These are phyloP conservation scores for Lepas anatifera DNA, from an alignment of 2,888 invertebrate species.

Conservation along the genomic window DNA sequence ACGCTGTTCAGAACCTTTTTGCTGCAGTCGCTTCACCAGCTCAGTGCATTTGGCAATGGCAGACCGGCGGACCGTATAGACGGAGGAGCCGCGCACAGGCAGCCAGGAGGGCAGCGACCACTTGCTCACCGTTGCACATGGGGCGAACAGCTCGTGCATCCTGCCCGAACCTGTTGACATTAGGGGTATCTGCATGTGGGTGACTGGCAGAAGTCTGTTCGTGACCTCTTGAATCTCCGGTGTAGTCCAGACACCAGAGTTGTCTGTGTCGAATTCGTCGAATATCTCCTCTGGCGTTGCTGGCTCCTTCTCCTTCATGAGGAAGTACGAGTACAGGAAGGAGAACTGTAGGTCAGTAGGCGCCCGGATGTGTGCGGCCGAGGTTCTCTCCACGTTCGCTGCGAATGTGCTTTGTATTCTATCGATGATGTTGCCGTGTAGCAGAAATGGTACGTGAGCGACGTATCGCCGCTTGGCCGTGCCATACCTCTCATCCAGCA, in stretches of 20 bases:
- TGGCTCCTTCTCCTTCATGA: conserved; percentile 48
- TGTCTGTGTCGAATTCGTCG: conserved; percentile 58
- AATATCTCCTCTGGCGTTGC: conserved; percentile 48
- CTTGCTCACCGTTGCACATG: conserved; percentile 18
- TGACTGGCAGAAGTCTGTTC: conserved; percentile 51
- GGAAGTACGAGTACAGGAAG: conserved; percentile 61
- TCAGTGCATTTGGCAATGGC: background rate
- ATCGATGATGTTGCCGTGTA: conserved; percentile 50
- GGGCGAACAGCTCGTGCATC: conserved; percentile 50
- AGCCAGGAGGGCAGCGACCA: conserved; percentile 39
- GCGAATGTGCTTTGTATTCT: conserved; percentile 45
- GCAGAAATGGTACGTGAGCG: conserved; percentile 62
- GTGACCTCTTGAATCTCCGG: conserved; percentile 60
- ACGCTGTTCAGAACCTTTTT: no score
- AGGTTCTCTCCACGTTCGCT: conserved; percentile 49
- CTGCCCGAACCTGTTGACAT: conserved; percentile 51
- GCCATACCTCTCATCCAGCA: conserved; percentile 55
- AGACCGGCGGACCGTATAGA: conserved; percentile 31
- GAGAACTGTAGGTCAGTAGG: conserved; percentile 60
- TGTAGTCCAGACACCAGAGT: conserved; percentile 62
- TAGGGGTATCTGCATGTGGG: conserved; percentile 51
- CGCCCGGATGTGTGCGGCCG: conserved; percentile 50
- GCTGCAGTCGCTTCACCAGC: no score
- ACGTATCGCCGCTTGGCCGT: conserved; percentile 56
- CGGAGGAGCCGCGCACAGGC: conserved; percentile 55